These are phyloP conservation scores for Dascyllus trimaculatus DNA, from an alignment of 2,113 vertebrate species.

Conservation along the genomic window DNA sequence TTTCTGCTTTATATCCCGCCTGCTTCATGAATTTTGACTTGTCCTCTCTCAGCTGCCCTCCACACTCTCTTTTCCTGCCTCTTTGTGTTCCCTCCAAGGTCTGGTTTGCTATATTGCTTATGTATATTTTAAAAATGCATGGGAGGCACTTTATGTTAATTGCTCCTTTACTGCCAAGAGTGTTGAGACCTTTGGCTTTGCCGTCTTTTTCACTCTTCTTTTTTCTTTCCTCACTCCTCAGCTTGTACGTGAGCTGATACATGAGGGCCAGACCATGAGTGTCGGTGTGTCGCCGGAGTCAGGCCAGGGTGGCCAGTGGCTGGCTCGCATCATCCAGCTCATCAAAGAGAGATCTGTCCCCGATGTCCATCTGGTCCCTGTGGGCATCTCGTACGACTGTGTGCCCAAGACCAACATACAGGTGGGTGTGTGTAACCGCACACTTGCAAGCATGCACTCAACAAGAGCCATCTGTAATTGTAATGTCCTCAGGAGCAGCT, in stretches of 20 bases:
- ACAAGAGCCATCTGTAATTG: constrained; percentile 26
- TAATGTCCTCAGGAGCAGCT: constrained; percentile 21
- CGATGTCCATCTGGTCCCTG: constrained; percentile 87
- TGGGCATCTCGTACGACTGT: constrained; percentile 89
- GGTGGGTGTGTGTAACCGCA: constrained; percentile 60
- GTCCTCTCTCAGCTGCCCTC: constrained; percentile 23
- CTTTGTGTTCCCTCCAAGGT: constrained; percentile 23
- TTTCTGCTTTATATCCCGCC: constrained; percentile 45
- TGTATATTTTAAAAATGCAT: constrained; percentile 50
- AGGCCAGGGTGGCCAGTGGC: constrained; percentile 68
- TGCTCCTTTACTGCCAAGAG: constrained; percentile 13
- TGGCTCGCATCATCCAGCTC: constrained; percentile 81
- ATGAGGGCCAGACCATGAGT: constrained; percentile 85
- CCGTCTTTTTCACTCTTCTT: constrained; percentile 4
- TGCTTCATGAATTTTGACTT: constrained; percentile 43
- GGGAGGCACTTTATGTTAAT: constrained; percentile 50
- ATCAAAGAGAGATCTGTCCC: constrained; percentile 78
- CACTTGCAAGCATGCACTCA: constrained; percentile 25
- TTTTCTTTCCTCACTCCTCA: constrained; percentile 59
- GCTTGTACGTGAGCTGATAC: constrained; percentile 88
- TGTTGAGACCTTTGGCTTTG: constrained; percentile 40
- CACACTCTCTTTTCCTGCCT: constrained; percentile 10
- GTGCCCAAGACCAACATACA: constrained; percentile 57
- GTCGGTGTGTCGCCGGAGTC: constrained; percentile 85
- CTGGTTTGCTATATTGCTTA: constrained; percentile 17